Evolutionary conservation across 2,113 vertebrate species (phyloP).

Genomic region (Dolichotis patagonum): DNA sequence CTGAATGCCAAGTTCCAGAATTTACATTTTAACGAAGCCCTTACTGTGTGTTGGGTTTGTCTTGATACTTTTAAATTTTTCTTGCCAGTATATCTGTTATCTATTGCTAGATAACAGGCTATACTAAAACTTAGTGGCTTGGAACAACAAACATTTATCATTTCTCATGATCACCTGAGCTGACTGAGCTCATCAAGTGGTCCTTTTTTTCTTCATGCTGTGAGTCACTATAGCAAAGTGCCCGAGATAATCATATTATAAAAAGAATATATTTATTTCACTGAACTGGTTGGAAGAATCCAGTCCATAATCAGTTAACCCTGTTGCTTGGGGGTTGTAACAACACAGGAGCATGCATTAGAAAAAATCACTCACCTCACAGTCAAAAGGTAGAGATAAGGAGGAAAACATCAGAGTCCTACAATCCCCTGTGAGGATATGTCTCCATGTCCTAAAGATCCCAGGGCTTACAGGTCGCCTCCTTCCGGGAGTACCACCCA

Average conservation of each 20-base stretch:
- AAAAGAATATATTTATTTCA: background rate
- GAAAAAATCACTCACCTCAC: background rate
- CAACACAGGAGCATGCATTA: background rate
- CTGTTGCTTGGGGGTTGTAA: background rate
- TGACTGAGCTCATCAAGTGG: background rate
- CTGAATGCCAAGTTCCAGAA: background rate
- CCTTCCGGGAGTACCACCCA: background rate
- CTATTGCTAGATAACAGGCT: background rate
- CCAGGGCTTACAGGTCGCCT: background rate
- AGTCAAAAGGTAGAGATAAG: background rate
- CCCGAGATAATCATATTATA: background rate
- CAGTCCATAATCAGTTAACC: background rate
- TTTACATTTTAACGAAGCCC: background rate
- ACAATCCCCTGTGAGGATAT: background rate
- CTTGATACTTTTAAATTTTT: background rate
- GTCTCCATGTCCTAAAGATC: background rate
- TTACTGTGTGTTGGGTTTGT: background rate
- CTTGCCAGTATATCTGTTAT: accelerated
- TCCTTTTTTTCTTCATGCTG: background rate
- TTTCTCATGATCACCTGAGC: background rate
- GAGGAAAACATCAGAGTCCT: background rate
- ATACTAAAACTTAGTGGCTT: background rate
- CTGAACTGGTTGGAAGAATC: background rate
- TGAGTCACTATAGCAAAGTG: background rate
- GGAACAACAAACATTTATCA: background rate